phyloP scores from a whole-genome alignment of 2,113 vertebrate species.

The Myxocyprinus asiaticus region DNA sequence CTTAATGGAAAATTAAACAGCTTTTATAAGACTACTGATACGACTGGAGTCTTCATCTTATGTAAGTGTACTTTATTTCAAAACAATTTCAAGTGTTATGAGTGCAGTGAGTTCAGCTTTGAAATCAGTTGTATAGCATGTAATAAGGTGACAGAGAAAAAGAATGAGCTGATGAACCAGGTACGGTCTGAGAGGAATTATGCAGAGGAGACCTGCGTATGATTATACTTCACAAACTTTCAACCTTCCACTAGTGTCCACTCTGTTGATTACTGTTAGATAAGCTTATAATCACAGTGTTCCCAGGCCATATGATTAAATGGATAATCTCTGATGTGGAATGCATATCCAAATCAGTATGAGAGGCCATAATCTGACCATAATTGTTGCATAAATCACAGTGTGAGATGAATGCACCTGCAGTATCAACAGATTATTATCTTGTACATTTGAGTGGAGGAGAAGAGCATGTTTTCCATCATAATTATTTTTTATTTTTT shows the following conservation, averaged over 20 bases:
- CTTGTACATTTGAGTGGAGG: slow-evolving; percentile 20
- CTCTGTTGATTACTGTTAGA: slow-evolving; percentile 30
- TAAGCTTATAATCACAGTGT: slow-evolving; percentile 18
- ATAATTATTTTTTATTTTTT: too few relatives aligned
- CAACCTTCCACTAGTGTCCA: background rate
- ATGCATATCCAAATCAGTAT: slow-evolving; percentile 15
- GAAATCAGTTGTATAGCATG: background rate
- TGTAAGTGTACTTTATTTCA: too few relatives aligned
- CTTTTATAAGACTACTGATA: too few relatives aligned
- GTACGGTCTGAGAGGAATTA: slow-evolving; percentile 14
- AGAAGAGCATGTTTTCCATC: background rate
- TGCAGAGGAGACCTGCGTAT: slow-evolving; percentile 5
- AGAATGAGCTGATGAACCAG: background rate
- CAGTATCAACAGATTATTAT: slow-evolving; percentile 18
- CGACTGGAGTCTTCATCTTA: too few relatives aligned
- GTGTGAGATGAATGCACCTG: slow-evolving; percentile 20
- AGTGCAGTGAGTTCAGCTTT: too few relatives aligned
- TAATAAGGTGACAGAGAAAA: background rate
- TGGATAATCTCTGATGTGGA: slow-evolving; percentile 14
- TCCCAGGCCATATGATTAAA: slow-evolving; percentile 27
- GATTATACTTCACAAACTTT: slow-evolving; percentile 22
- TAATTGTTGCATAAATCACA: background rate
- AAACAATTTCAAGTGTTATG: too few relatives aligned
- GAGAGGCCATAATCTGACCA: slow-evolving; percentile 15
- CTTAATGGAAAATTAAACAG: too few relatives aligned